Percentiles rank a stretch among this genome's conserved stretches.
These are phyloP conservation scores for Torymus tubicola DNA, from an alignment of 2,888 invertebrate genomes.

Conservation along the genomic window DNA sequence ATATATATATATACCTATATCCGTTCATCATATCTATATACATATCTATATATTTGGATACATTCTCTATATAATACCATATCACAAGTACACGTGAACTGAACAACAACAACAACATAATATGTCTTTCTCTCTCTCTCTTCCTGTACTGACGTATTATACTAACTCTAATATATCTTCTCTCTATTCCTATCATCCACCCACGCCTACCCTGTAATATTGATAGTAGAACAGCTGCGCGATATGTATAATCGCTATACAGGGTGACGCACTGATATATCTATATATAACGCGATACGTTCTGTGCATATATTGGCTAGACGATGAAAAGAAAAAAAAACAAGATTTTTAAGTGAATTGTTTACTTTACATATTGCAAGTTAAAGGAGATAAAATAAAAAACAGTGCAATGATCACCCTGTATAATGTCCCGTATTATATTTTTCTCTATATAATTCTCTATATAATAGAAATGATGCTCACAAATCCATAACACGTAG, in stretches of 20 bases:
- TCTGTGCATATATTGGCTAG: no score
- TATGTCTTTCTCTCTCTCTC: conserved; percentile 17
- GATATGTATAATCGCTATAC: conserved; percentile 53
- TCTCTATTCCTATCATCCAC: not conserved
- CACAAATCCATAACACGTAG: conserved; percentile 76
- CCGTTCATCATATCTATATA: not conserved
- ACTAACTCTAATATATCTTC: not conserved
- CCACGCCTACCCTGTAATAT: conserved; percentile 11
- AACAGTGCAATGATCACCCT: conserved; percentile 44
- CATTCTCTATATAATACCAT: conserved; percentile 10
- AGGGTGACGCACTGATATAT: conserved; percentile 32
- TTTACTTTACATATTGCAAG: no score
- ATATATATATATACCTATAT: conserved; percentile 6
- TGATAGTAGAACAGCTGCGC: conserved; percentile 63
- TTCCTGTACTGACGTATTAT: not conserved
- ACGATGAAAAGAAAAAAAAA: no score
- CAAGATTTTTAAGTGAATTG: no score
- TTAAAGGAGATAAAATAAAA: no score
- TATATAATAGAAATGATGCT: conserved; percentile 65
- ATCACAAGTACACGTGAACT: no score
- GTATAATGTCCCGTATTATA: conserved; percentile 26
- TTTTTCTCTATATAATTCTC: not conserved
- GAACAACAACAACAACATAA: not conserved
- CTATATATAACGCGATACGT: not conserved
- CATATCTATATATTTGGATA: not conserved